These are phyloP conservation scores for Coptodon bakossiorum DNA, from an alignment of 2,113 vertebrate species.

Conservation along the genomic window DNA sequence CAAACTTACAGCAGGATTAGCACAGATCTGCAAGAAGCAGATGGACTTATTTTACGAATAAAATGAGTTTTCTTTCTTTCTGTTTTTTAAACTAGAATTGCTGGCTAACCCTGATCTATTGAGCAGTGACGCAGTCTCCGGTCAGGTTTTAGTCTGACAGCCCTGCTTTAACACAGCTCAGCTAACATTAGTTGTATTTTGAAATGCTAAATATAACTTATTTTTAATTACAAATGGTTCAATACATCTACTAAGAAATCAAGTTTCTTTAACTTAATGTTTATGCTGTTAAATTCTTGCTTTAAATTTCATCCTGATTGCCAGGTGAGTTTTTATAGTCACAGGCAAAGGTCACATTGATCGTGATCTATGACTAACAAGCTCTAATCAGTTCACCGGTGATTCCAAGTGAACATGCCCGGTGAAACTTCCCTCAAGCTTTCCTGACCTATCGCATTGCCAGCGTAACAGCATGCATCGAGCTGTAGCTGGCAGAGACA, in stretches of 20 bases:
- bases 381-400: neutral
- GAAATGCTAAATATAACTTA: neutral
- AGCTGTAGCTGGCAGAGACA: neutral
- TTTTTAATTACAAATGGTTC: neutral
- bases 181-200: neutral
- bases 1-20: neutral
- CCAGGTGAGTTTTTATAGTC: neutral
- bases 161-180: neutral
- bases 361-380: neutral
- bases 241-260: neutral
- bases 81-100: neutral
- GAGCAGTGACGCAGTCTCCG: neutral
- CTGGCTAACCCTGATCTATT: neutral
- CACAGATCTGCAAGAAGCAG: neutral
- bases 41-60: neutral
- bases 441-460: neutral
- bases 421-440: neutral
- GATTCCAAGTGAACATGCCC: neutral
- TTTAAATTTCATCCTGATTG: neutral
- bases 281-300: neutral
- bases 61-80: neutral
- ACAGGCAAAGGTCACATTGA: neutral
- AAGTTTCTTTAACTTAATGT: neutral
- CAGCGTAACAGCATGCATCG: neutral
- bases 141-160: neutral